Conservation (phyloP, 2,113 vertebrate species). For the Phycodurus eques region DNA sequence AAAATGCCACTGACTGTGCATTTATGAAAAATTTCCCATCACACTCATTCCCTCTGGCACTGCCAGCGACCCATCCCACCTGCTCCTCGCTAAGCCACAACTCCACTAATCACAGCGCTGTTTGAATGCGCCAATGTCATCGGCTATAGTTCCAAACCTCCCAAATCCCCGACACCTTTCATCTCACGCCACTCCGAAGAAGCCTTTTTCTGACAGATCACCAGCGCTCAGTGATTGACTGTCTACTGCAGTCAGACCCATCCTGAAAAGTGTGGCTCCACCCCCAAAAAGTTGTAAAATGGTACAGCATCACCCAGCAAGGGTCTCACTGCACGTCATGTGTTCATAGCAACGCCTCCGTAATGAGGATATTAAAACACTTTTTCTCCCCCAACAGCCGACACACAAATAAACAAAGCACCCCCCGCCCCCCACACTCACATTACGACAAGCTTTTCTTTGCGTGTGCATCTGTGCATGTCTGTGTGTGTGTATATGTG, state of each 20-base stretch:
- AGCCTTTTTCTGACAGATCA: slow-evolving; percentile 53
- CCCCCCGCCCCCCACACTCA: slow-evolving; percentile 35
- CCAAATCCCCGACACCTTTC: slow-evolving; percentile 67
- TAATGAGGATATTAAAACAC: slow-evolving; percentile 70
- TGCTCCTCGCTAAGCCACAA: slow-evolving; percentile 66
- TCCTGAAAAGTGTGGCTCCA: not conserved
- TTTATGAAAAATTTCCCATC: slow-evolving; percentile 4
- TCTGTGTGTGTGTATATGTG: slow-evolving; percentile 34
- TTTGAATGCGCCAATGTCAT: slow-evolving; percentile 61
- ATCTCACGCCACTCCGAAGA: slow-evolving; percentile 54
- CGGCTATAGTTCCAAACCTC: slow-evolving; percentile 62
- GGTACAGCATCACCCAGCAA: slow-evolving; percentile 24
- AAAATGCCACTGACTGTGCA: not conserved
- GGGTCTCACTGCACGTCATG: slow-evolving; percentile 23
- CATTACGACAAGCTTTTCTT: slow-evolving; percentile 63
- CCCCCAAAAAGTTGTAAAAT: slow-evolving; percentile 15
- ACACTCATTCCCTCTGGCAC: not conserved
- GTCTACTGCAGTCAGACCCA: not conserved
- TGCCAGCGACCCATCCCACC: slow-evolving; percentile 45
- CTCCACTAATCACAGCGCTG: slow-evolving; percentile 62
- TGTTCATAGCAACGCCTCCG: slow-evolving; percentile 38
- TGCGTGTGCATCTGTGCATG: slow-evolving; percentile 44
- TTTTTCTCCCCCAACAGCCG: slow-evolving; percentile 59
- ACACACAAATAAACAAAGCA: slow-evolving; percentile 69
- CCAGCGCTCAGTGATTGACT: slow-evolving; percentile 2